phyloP scores from a whole-genome alignment of 2,113 vertebrate genomes.

The Xyliphius kryptos region DNA sequence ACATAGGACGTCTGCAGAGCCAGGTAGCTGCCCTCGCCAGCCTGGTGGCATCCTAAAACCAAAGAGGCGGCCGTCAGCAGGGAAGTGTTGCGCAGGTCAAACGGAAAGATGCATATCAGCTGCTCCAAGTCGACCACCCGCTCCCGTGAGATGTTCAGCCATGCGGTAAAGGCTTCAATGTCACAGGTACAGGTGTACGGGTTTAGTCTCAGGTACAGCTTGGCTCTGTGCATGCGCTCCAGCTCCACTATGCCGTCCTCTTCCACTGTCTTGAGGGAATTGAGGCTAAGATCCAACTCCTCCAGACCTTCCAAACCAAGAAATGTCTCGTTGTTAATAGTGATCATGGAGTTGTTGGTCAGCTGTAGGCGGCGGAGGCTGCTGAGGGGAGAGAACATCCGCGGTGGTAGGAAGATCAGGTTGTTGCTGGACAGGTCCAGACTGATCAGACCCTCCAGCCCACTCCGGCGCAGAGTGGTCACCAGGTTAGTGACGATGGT shows the following conservation, averaged over 20 bases:
- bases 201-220: conserved; percentile 60
- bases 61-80: conserved; percentile 44
- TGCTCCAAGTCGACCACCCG: conserved; percentile 47
- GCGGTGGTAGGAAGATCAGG: conserved; percentile 49
- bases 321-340: conserved; percentile 62
- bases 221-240: conserved; percentile 47
- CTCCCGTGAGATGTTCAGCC: conserved; percentile 62
- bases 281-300: conserved; percentile 64
- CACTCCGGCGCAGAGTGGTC: conserved; percentile 48
- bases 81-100: conserved; percentile 60
- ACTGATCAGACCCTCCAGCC: conserved; percentile 44
- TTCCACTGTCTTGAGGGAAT: conserved; percentile 57
- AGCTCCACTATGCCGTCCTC: conserved; percentile 61
- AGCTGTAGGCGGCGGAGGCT: conserved; percentile 55
- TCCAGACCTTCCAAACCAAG: conserved; percentile 55
- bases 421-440: conserved; percentile 59
- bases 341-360: conserved; percentile 69
- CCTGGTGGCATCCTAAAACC: conserved; percentile 58
- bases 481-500: conserved; percentile 48
- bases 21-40: conserved; percentile 48
- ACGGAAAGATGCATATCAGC: conserved; percentile 58
- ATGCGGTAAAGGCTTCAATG: conserved; percentile 60
- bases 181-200: conserved; percentile 66
- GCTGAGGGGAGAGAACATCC: conserved; percentile 45
- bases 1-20: conserved; percentile 71